Conservation (phyloP, 2,113 vertebrate species). For the Nettapus auritus region DNA sequence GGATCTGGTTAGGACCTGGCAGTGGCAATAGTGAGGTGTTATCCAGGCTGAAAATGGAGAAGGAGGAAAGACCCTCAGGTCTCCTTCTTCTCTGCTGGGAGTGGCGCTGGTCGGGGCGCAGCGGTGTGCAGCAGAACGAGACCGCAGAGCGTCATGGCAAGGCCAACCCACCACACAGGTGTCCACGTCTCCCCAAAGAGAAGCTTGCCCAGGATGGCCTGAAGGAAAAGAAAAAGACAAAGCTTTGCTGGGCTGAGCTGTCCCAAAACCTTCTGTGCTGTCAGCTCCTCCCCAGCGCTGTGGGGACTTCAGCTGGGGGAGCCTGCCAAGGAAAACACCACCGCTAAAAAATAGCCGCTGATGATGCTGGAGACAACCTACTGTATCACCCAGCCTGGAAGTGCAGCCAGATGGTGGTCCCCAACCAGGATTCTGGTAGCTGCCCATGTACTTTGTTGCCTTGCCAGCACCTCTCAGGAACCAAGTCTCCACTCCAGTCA, state of each 20-base stretch:
- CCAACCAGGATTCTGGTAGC: background rate
- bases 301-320: background rate
- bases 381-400: background rate
- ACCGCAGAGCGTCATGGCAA: slow-evolving; percentile 85
- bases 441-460: accelerated
- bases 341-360: background rate
- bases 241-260: background rate
- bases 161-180: slow-evolving; percentile 91
- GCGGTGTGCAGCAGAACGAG: slow-evolving; percentile 86
- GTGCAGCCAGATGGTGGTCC: background rate
- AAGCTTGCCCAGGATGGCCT: slow-evolving; percentile 90
- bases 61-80: background rate
- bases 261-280: accelerated
- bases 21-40: background rate
- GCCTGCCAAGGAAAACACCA: background rate
- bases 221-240: background rate
- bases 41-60: background rate
- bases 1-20: background rate
- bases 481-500: background rate
- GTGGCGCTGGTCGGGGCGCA: slow-evolving; percentile 47
- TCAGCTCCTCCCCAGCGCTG: background rate
- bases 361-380: background rate
- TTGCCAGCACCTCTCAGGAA: background rate
- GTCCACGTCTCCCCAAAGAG: slow-evolving; percentile 89
- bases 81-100: slow-evolving; percentile 61